Percentiles rank a stretch among this genome's conserved stretches.
These are phyloP conservation scores for Laticauda colubrina DNA, from an alignment of 2,113 vertebrate genomes.

Conservation along the genomic window DNA sequence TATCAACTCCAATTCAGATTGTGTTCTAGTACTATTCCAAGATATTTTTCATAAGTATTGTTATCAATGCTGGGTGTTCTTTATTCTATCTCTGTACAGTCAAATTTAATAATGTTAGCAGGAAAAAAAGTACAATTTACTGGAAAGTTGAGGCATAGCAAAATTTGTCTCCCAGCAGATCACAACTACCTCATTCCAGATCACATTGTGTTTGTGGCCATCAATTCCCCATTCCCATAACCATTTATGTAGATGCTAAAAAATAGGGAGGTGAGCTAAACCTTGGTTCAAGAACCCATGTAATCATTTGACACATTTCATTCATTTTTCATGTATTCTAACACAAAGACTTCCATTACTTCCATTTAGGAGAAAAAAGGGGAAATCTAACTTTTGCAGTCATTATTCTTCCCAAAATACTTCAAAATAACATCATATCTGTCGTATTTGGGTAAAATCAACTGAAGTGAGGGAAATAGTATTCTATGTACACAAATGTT, in stretches of 20 bases:
- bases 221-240: not conserved
- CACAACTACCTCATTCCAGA: not conserved
- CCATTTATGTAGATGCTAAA: not conserved
- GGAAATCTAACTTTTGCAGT: not conserved
- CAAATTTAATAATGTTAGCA: not conserved
- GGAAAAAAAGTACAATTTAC: not conserved
- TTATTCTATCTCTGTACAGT: not conserved
- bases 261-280: not conserved
- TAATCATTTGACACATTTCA: not conserved
- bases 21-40: not conserved
- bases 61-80: not conserved
- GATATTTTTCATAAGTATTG: not conserved
- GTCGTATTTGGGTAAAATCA: not conserved
- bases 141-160: not conserved
- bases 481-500: not conserved
- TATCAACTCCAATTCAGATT: not conserved
- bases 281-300: not conserved
- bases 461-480: not conserved
- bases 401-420: not conserved
- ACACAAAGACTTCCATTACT: not conserved
- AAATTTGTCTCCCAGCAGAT: not conserved
- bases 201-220: not conserved
- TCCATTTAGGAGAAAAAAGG: not conserved
- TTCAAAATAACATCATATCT: not conserved
- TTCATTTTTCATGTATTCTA: not conserved